These are phyloP conservation scores for Scolopax mira DNA, from an alignment of 2,113 vertebrate genomes.

Conservation along the genomic window DNA sequence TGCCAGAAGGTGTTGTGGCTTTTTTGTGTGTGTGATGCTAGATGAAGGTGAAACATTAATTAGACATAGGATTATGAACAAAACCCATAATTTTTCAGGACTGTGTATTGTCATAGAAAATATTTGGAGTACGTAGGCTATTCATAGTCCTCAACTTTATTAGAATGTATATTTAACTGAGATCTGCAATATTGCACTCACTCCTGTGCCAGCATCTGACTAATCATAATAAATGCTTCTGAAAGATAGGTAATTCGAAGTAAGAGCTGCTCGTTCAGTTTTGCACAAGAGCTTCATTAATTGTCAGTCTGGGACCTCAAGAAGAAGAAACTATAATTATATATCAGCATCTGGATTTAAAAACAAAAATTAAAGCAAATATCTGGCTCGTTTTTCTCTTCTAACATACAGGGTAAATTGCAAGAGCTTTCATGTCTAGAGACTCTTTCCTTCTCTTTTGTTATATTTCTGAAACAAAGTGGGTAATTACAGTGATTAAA, in stretches of 20 bases:
- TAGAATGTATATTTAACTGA: background rate
- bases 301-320: background rate
- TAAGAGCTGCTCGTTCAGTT: background rate
- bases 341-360: background rate
- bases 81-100: background rate
- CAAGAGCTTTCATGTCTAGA: background rate
- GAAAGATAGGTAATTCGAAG: constrained; percentile 6
- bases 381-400: background rate
- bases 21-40: background rate
- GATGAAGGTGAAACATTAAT: background rate
- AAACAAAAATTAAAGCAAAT: background rate
- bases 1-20: too few species aligned
- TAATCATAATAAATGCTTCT: background rate
- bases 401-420: background rate
- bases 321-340: background rate
- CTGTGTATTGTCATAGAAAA: background rate
- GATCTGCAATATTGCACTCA: background rate
- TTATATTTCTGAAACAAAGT: background rate
- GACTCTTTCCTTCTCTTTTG: background rate
- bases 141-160: background rate
- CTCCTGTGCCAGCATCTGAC: background rate
- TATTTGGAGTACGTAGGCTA: background rate
- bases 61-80: background rate
- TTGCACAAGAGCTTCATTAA: background rate
- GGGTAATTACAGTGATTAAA: background rate